Conservation (phyloP, 1,140 invertebrate genomes). For the Temnothorax longispinosus region DNA sequence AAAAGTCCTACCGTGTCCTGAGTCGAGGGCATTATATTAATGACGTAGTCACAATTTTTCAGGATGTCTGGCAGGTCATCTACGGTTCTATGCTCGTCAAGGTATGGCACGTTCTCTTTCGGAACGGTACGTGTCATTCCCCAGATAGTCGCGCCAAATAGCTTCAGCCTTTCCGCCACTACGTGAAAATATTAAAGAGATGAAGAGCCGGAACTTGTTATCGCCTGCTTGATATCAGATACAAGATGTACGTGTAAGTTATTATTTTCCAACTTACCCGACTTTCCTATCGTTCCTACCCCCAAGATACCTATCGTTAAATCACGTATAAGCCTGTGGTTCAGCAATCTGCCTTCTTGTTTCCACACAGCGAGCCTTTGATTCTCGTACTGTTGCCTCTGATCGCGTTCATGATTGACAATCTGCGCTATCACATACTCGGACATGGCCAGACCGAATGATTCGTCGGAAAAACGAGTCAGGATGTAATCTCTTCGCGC, state of each 20-base stretch:
- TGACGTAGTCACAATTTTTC: conserved; percentile 86
- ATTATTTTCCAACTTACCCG: conserved; percentile 77
- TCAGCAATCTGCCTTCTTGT: conserved; percentile 77
- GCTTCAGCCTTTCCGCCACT: conserved; percentile 84
- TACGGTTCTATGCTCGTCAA: conserved; percentile 78
- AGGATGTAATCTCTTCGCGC: conserved; percentile 77
- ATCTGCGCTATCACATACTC: conserved; percentile 87
- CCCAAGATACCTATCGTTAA: conserved; percentile 86
- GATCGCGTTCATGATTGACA: conserved; percentile 85
- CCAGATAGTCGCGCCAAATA: conserved; percentile 82
- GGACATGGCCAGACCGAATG: conserved; percentile 86
- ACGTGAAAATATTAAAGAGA: conserved; percentile 25
- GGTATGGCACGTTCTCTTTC: conserved; percentile 70
- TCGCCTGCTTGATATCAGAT: background rate
- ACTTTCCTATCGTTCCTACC: conserved; percentile 84
- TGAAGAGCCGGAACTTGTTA: background rate
- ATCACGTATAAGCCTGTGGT: conserved; percentile 82
- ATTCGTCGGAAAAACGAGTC: conserved; percentile 84
- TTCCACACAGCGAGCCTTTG: conserved; percentile 83
- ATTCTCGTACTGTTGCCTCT: conserved; percentile 80
- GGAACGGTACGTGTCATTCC: conserved; percentile 75
- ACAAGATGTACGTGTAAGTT: background rate
- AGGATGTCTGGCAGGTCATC: conserved; percentile 83
- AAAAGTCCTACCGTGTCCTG: conserved; percentile 85
- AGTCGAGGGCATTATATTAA: conserved; percentile 87